A percentile compares a stretch with the other conserved stretches of the same genome.
phyloP scores from a whole-genome alignment of 2,888 invertebrate genomes.

The Apamea crenata region DNA sequence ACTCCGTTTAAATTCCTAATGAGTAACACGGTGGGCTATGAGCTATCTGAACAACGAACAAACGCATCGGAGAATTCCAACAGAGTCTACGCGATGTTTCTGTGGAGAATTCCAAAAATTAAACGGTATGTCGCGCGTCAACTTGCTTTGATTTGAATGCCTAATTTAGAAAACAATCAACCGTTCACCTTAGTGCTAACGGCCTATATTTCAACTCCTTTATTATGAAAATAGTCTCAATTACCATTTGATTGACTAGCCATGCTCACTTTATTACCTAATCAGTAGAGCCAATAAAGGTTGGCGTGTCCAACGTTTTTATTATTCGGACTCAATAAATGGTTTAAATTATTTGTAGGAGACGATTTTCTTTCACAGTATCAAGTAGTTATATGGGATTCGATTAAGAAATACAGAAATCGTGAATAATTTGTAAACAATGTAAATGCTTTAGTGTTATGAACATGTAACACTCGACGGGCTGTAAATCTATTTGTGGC shows the following conservation, averaged over 20 bases:
- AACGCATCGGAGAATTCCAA: constrained; percentile 50
- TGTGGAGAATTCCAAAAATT: constrained; percentile 69
- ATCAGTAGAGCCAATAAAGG: constrained; percentile 26
- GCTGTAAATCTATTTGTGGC: constrained; percentile 72
- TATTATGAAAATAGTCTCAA: constrained; percentile 62
- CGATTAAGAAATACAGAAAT: constrained; percentile 25
- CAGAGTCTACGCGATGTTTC: constrained; percentile 45
- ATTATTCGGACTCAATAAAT: constrained; percentile 18
- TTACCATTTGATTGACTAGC: constrained; percentile 51
- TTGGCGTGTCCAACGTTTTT: constrained; percentile 28
- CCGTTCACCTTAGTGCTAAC: constrained; percentile 55
- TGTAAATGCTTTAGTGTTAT: constrained; percentile 65
- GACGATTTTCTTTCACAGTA: not conserved
- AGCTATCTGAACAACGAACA: constrained; percentile 43
- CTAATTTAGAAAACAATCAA: constrained; percentile 73
- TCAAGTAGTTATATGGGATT: not conserved
- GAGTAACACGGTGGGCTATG: constrained; percentile 23
- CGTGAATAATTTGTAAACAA: constrained; percentile 50
- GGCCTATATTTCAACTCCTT: constrained; percentile 38
- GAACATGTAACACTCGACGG: constrained; percentile 68
- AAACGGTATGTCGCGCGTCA: constrained; percentile 66
- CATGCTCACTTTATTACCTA: constrained; percentile 24
- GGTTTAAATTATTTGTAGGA: not conserved
- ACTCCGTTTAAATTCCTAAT: constrained; percentile 24
- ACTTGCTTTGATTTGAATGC: constrained; percentile 69